Evolutionary conservation across 2,888 invertebrate species (phyloP).

Genomic region (Pycnomerus fuliginosus): DNA sequence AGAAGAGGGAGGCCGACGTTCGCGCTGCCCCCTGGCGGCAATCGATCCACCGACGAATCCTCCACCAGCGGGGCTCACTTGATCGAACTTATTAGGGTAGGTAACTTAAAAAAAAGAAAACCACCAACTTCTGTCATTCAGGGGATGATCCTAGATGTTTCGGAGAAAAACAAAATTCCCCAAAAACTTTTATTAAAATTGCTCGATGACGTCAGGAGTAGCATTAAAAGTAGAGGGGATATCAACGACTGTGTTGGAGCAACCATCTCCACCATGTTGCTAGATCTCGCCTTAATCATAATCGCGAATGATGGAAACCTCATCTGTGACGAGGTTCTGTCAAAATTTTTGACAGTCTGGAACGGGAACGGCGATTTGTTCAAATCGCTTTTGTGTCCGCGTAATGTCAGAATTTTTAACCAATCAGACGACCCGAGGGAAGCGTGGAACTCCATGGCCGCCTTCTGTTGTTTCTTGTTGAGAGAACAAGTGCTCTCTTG

Average conservation of each 20-base stretch:
- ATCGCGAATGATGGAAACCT: no score
- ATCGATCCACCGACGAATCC: constrained; percentile 30
- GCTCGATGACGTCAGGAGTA: constrained; percentile 25
- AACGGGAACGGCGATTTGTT: constrained; percentile 34
- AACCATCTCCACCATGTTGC: no score
- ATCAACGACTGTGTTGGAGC: constrained; percentile 41
- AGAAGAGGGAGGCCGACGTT: constrained; percentile 30
- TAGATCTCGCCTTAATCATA: no score
- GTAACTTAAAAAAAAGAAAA: constrained; percentile 2
- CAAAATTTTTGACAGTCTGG: constrained; percentile 24
- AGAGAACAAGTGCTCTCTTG: constrained; percentile 59
- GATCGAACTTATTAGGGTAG: constrained; percentile 41
- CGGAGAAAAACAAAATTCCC: no score
- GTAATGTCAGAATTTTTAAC: constrained; percentile 40
- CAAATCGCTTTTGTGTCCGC: constrained; percentile 38
- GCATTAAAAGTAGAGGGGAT: constrained; percentile 43
- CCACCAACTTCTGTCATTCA: neutral
- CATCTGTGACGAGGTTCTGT: constrained; percentile 19
- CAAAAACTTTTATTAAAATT: no score
- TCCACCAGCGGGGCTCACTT: constrained; percentile 38
- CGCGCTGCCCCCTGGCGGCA: constrained; percentile 38
- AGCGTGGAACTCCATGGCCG: constrained; percentile 39
- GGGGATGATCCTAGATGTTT: no score
- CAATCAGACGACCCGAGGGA: constrained; percentile 26
- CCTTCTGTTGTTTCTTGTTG: constrained; percentile 50